Percentiles rank a stretch among this genome's conserved stretches.
phyloP scores from a whole-genome alignment of 2,888 invertebrate genomes.

The Polia nebulosa region DNA sequence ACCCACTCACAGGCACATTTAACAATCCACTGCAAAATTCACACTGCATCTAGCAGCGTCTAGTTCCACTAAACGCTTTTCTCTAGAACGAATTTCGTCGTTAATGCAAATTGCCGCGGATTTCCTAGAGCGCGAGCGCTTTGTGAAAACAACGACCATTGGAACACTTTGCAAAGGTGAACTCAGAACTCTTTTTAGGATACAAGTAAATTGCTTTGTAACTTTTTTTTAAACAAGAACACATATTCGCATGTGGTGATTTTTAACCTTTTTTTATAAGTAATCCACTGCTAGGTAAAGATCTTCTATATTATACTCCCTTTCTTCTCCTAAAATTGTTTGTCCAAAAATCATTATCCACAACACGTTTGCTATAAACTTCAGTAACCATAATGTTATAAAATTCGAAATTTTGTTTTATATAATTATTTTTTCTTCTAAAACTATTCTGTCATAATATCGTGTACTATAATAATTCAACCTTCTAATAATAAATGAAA shows the following conservation, averaged over 20 bases:
- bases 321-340: too few species aligned
- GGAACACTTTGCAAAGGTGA: constrained; percentile 31
- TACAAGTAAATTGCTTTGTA: constrained; percentile 26
- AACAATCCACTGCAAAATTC: constrained; percentile 64
- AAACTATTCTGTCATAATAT: too few species aligned
- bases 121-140: constrained; percentile 50
- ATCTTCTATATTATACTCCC: too few species aligned
- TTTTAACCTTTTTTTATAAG: not conserved
- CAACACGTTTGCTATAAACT: too few species aligned
- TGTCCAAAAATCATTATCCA: too few species aligned
- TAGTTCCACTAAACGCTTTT: constrained; percentile 57
- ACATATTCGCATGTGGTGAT: not conserved
- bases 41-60: constrained; percentile 47
- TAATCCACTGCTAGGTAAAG: too few species aligned
- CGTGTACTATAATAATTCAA: too few species aligned
- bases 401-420: too few species aligned
- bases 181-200: constrained; percentile 12
- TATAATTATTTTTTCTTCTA: too few species aligned
- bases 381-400: too few species aligned
- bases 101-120: constrained; percentile 59
- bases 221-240: not conserved
- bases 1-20: constrained; percentile 54
- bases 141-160: constrained; percentile 45
- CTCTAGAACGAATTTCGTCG: constrained; percentile 61
- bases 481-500: too few species aligned